These are phyloP conservation scores for Copidosoma aretas DNA, from an alignment of 2,888 invertebrate genomes.

Conservation along the genomic window DNA sequence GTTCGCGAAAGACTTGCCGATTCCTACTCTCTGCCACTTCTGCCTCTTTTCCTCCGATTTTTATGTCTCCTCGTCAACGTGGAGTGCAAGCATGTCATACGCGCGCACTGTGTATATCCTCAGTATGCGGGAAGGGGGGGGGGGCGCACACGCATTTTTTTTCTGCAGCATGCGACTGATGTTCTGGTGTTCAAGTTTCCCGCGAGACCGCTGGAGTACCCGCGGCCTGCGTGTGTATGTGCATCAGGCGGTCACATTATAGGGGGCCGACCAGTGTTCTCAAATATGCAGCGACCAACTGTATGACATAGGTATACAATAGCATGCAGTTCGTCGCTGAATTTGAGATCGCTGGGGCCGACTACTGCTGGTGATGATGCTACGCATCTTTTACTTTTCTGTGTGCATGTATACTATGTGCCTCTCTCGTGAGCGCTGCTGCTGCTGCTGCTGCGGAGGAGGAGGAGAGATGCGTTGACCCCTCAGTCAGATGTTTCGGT, in stretches of 20 bases:
- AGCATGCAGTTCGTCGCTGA: too few species aligned
- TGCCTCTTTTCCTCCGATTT: not conserved
- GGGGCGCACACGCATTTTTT: not conserved
- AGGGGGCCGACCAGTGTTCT: too few species aligned
- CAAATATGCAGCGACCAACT: too few species aligned
- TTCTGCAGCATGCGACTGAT: not conserved
- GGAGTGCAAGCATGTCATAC: too few species aligned
- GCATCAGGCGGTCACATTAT: too few species aligned
- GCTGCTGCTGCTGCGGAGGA: slow-evolving; percentile 14
- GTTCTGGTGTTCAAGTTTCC: slow-evolving; percentile 32
- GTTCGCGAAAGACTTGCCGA: too few species aligned
- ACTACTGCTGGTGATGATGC: too few species aligned
- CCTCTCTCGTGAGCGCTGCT: slow-evolving; percentile 6
- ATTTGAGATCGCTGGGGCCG: too few species aligned
- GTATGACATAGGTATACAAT: too few species aligned
- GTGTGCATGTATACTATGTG: not conserved
- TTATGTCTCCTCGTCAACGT: too few species aligned
- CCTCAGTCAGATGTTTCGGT: slow-evolving; percentile 30
- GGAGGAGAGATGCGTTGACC: slow-evolving; percentile 35
- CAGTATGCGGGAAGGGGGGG: not conserved
- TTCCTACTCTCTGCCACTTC: too few species aligned
- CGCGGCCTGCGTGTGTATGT: not conserved
- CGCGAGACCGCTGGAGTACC: slow-evolving; percentile 24
- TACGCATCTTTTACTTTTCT: too few species aligned
- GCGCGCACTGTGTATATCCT: not conserved